Base-by-base conservation (phyloP, 2,797 vertebrate species). In the Jordanella pulchra region DNA sequence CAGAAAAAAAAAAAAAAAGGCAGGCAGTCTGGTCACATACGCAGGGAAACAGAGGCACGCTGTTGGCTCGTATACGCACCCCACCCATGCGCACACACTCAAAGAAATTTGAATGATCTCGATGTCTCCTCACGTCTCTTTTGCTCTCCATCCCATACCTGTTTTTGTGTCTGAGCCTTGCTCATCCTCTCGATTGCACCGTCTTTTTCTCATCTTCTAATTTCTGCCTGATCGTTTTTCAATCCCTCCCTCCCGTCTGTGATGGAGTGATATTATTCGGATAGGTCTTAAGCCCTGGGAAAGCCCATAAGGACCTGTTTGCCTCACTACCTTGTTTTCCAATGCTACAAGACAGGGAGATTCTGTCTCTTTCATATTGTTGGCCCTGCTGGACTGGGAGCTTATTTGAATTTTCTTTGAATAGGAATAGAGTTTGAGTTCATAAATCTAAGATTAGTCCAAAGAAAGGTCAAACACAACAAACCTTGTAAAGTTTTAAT, bases 131-230 rank as follows among this genome's bases (percentile, higher is more conserved):
- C 84, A 81, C 79, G 81, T 90, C 84, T 86, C 78, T 73, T 42
- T 64, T 44, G 84, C 81, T 79, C 87, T 84, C 84, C 87, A 79
- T 86, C 76, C 89, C 86, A 84, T 89, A 88, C 87, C 90, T 90
- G 89, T 87, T 92, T 92, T 91, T 84, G 89, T 89, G 90, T 90
- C 88, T 89, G 86, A 90, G 87, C 89, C 88, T 79, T 89, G 89
- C 91, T 90, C 90, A 88, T 91, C 90, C 88, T 86, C 91, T 89
- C 87, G 82, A 86, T 88, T 71, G 82, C 88, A 79, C 81, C 66
- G 78, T 81, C 85, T 90, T 84, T 81, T 90, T 87, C 89, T 90
- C 91, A 88, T 90, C 90, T 89, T 81, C 87, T 86, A 85, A 85
- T 89, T 86, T 89, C 85, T 87, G 83, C 86, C 85, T 89, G 83